Evolutionary conservation across 2,888 invertebrate species (phyloP), one percentile per base, ranked within the genome.

Genomic region (Drosophila subquinaria): DNA sequence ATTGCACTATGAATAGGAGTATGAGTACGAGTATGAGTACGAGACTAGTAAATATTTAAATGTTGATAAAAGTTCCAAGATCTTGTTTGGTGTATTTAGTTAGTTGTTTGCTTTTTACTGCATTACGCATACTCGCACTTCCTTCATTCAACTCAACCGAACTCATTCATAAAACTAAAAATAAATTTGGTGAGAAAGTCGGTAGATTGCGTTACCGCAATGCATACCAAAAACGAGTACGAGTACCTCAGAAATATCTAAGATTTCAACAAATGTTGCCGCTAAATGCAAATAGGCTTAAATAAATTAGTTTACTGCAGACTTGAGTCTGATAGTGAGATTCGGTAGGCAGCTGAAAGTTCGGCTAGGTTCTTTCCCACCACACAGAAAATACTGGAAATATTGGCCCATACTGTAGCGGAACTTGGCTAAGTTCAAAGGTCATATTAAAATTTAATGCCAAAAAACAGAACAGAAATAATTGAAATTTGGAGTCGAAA

Each of bases 111-210:
- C 69, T 71, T 90, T 79, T 90, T 81, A 91, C 91, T 78, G 90
- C 83, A 90, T 91, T 91, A 91, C 91, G 91, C 91, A 89, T 78
- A 79, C 88, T 89, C 85, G 79, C 82, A 90, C 90, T 89, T 90
- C 86, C 79, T 88, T 56, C 52, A 65, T 56, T 20, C 36, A 42
- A 20, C 67, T 69, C 35, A 63, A 70, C 53, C 69, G 71, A 81
- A 69, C 87, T 86, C 86, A 86, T 86, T 86, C 88, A 89, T 86
- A 79, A 86, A 84, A 81, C 74, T 84, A 82, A 89, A 81, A 80
- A 75, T 81, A 81, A 62, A 50, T 50, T 65, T 60, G 61, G 85
- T 81, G 81, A 81, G 82, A 81, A 81, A 76, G 57, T 72, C 38
- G 42, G 35, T 43, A 30, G 60, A 50, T 65, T 76, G 55, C 73